These are phyloP conservation scores for Drosophila elegans DNA, from an alignment of 1,140 invertebrate species.

Conservation along the genomic window DNA sequence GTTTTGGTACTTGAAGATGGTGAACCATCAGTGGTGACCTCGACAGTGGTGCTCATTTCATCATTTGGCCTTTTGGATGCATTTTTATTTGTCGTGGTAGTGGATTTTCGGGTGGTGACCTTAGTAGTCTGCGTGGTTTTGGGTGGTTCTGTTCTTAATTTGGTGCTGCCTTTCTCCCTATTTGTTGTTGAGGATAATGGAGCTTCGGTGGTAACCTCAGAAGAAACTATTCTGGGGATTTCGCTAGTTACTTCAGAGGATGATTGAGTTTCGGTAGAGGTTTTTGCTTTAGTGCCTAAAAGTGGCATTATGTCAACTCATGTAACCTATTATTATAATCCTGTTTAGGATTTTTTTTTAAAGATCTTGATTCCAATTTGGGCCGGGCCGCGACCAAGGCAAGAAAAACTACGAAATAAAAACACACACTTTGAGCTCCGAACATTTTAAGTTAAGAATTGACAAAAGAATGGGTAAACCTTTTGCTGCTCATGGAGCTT, in stretches of 20 bases:
- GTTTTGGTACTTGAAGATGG: no score
- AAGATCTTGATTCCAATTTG: not conserved
- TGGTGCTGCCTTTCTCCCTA: no score
- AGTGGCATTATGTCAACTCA: no score
- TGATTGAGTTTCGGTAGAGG: not conserved
- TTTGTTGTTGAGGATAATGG: not conserved
- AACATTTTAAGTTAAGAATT: slow-evolving; percentile 13
- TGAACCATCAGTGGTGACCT: no score
- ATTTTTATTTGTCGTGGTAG: not conserved
- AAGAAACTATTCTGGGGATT: not conserved
- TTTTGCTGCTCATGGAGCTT: not conserved
- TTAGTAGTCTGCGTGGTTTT: not conserved
- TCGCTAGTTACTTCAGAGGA: not conserved
- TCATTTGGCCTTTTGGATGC: not conserved
- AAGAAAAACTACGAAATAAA: slow-evolving; percentile 5
- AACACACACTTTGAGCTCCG: not conserved
- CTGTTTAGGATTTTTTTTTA: not conserved
- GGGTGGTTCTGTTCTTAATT: no score
- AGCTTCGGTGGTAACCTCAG: not conserved
- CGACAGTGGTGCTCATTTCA: not conserved
- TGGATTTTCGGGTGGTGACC: not conserved
- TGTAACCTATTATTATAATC: no score
- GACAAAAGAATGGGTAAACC: not conserved
- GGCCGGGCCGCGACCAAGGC: slow-evolving; percentile 7
- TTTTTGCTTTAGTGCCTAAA: not conserved